phyloP scores from a whole-genome alignment of 2,888 invertebrate genomes.

The Agrilus biguttatus region DNA sequence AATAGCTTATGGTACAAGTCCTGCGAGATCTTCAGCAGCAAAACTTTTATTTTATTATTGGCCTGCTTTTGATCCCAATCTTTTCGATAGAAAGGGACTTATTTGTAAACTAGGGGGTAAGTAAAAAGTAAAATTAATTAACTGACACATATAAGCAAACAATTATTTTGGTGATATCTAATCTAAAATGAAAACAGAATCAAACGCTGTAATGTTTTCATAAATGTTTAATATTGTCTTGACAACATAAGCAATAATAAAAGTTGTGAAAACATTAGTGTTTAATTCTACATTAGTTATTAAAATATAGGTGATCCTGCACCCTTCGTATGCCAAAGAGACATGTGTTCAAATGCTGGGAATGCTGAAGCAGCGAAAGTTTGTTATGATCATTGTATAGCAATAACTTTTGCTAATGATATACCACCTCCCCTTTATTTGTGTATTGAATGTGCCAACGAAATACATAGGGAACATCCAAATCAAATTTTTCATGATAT shows the following conservation, averaged over 20 bases:
- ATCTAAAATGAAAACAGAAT: too few species aligned
- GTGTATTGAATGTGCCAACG: conserved; percentile 91
- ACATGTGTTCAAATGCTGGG: conserved; percentile 79
- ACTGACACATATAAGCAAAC: not conserved
- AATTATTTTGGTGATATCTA: not conserved
- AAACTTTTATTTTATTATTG: conserved; percentile 97
- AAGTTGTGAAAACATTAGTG: not conserved
- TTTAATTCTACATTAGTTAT: conserved; percentile 1
- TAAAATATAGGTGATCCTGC: conserved; percentile 47
- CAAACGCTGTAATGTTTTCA: too few species aligned
- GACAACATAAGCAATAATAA: too few species aligned
- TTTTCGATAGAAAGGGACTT: conserved; percentile 78
- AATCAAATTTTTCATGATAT: conserved; percentile 77
- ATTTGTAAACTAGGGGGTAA: conserved; percentile 78
- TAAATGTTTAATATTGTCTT: too few species aligned
- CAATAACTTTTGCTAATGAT: conserved; percentile 73
- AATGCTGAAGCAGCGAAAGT: conserved; percentile 82
- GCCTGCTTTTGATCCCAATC: conserved; percentile 92
- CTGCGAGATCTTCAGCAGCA: conserved; percentile 87
- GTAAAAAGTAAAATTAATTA: too few species aligned
- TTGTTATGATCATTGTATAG: conserved; percentile 85
- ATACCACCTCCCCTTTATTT: conserved; percentile 89
- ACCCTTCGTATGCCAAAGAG: conserved; percentile 78
- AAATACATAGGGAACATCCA: conserved; percentile 77
- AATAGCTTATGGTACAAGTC: conserved; percentile 91